Conservation (phyloP, 2,113 vertebrate species). For the Aegithalos caudatus region DNA sequence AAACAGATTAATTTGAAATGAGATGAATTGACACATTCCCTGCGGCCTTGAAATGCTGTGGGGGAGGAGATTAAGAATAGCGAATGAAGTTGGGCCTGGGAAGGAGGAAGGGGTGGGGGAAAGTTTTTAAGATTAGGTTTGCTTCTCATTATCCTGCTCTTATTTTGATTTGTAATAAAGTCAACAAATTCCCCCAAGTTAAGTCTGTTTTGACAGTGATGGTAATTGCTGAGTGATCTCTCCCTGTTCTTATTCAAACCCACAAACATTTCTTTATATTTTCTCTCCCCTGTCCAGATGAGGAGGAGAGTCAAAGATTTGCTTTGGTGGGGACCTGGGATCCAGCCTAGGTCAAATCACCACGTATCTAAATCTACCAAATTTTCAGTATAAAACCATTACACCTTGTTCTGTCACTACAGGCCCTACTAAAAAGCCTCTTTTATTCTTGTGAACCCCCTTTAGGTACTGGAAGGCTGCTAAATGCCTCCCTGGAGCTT, state of each 20-base stretch:
- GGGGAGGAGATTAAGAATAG: not conserved
- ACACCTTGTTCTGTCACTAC: not conserved
- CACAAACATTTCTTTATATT: not conserved
- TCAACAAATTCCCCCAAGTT: not conserved
- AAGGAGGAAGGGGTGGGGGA: not conserved
- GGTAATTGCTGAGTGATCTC: not conserved
- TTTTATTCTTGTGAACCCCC: not conserved
- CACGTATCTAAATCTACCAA: not conserved
- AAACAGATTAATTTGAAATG: not conserved
- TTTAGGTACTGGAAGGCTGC: not conserved
- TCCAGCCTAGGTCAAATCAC: not conserved
- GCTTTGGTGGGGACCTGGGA: not conserved
- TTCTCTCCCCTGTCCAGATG: not conserved
- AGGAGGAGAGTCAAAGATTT: not conserved
- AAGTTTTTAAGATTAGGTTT: not conserved
- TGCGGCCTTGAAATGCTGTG: not conserved
- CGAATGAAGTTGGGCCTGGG: not conserved
- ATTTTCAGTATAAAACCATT: not conserved
- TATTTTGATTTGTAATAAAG: not conserved
- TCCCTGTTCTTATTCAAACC: not conserved
- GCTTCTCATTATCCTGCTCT: not conserved
- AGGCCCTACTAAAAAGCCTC: not conserved
- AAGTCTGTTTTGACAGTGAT: not conserved
- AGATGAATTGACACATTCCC: not conserved
- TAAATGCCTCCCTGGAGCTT: not conserved